Evolutionary conservation across 2,888 invertebrate species (phyloP).

Genomic region (Onchidella celtica): DNA sequence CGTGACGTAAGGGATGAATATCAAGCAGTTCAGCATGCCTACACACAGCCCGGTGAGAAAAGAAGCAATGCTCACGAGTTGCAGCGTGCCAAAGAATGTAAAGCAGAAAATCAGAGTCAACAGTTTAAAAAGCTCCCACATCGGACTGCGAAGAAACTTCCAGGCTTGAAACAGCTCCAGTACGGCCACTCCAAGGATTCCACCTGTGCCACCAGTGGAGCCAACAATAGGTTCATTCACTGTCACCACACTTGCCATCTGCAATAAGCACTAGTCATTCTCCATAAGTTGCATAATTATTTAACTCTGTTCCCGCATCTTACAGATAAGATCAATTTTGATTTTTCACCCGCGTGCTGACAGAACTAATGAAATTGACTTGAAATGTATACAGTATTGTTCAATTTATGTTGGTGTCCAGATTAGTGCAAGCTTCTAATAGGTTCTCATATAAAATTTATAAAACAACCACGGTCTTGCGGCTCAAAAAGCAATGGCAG

Average conservation of each 20-base stretch:
- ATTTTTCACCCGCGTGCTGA: too few relatives aligned
- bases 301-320: too few relatives aligned
- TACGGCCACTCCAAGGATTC: conserved; percentile 63
- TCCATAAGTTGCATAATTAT: too few relatives aligned
- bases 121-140: conserved; percentile 50
- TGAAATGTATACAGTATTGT: too few relatives aligned
- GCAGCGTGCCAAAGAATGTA: conserved; percentile 64
- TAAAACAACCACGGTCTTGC: too few relatives aligned
- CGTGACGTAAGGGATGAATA: conserved; percentile 70
- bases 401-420: too few relatives aligned
- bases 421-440: too few relatives aligned
- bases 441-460: too few relatives aligned
- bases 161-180: conserved; percentile 71
- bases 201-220: conserved; percentile 64
- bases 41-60: conserved; percentile 62
- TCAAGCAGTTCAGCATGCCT: conserved; percentile 64
- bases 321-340: too few relatives aligned
- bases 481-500: too few relatives aligned
- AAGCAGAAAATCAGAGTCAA: background rate
- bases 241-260: conserved; percentile 63
- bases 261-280: too few relatives aligned
- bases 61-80: conserved; percentile 63
- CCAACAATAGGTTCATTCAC: conserved; percentile 67
- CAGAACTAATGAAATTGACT: too few relatives aligned
- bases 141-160: conserved; percentile 60